These are phyloP conservation scores for Archilochus colubris DNA, from an alignment of 2,113 vertebrate genomes.

Conservation along the genomic window DNA sequence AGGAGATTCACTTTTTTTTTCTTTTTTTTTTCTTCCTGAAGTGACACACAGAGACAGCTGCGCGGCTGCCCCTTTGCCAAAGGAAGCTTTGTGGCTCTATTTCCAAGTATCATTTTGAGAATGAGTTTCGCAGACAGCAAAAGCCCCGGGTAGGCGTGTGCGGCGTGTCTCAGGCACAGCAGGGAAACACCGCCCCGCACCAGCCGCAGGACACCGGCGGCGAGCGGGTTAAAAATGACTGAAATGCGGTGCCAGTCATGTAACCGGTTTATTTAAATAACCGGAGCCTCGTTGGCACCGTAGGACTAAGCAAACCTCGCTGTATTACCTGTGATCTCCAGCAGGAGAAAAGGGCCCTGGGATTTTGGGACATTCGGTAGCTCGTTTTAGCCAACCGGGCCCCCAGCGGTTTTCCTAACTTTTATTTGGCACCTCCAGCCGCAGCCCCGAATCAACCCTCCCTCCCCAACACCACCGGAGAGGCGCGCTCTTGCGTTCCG, in stretches of 20 bases:
- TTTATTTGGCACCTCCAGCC: constrained; percentile 11
- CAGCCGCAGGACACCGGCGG: neutral
- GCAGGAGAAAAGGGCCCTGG: neutral
- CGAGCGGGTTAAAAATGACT: neutral
- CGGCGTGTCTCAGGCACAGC: neutral
- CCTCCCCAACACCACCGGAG: neutral
- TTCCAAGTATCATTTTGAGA: constrained; percentile 23
- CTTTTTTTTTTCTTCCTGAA: too few relatives aligned
- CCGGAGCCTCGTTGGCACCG: neutral
- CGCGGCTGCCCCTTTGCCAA: neutral
- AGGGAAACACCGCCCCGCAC: neutral
- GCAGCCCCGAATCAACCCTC: neutral
- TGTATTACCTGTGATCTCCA: neutral
- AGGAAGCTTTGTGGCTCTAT: constrained; percentile 10
- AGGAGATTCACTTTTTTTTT: neutral
- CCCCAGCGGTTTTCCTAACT: neutral
- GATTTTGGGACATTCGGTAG: neutral
- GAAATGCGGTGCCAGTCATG: neutral
- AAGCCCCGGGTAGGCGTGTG: neutral
- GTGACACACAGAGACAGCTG: constrained; percentile 10
- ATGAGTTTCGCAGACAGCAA: neutral
- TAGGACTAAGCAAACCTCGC: neutral
- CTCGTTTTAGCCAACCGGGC: neutral
- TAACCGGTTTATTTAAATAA: constrained; percentile 1
- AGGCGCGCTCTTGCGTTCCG: neutral